A percentile compares a stretch with the other conserved stretches of the same genome.
These are phyloP conservation scores for Erannis defoliaria DNA, from an alignment of 2,888 invertebrate species.

Conservation along the genomic window DNA sequence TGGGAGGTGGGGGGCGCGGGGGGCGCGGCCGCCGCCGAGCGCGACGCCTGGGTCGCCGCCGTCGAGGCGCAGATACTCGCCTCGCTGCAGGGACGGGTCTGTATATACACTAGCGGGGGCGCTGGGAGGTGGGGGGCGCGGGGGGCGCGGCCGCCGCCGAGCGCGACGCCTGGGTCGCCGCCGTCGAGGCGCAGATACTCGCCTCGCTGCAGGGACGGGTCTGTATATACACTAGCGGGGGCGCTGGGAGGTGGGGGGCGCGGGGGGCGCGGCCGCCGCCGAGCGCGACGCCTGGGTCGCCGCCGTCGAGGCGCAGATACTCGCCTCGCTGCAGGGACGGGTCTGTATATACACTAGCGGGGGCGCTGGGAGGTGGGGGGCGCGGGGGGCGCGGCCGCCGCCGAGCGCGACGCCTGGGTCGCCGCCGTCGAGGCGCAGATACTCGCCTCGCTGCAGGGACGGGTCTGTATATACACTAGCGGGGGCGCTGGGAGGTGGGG, in stretches of 20 bases:
- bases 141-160: slow-evolving; percentile 89
- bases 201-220: slow-evolving; percentile 95
- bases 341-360: slow-evolving; percentile 87
- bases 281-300: slow-evolving; percentile 98
- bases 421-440: slow-evolving; percentile 98
- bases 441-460: slow-evolving; percentile 94
- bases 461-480: slow-evolving; percentile 85
- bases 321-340: slow-evolving; percentile 94
- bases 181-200: slow-evolving; percentile 98
- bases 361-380: slow-evolving; percentile 93
- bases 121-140: slow-evolving; percentile 97
- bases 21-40: slow-evolving; percentile 90
- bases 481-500: slow-evolving; percentile 93
- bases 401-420: slow-evolving; percentile 98
- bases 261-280: slow-evolving; percentile 89
- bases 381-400: slow-evolving; percentile 89
- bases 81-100: slow-evolving; percentile 93
- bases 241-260: slow-evolving; percentile 97
- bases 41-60: slow-evolving; percentile 98
- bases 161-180: slow-evolving; percentile 97
- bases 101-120: slow-evolving; percentile 92
- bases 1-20: slow-evolving; percentile 95
- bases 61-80: slow-evolving; percentile 98
- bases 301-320: slow-evolving; percentile 98
- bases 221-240: slow-evolving; percentile 90